A percentile compares a stretch with the other conserved stretches of the same genome.
Evolutionary conservation across 1,140 invertebrate species (phyloP).

Genomic region (Bradynema listronoti): DNA sequence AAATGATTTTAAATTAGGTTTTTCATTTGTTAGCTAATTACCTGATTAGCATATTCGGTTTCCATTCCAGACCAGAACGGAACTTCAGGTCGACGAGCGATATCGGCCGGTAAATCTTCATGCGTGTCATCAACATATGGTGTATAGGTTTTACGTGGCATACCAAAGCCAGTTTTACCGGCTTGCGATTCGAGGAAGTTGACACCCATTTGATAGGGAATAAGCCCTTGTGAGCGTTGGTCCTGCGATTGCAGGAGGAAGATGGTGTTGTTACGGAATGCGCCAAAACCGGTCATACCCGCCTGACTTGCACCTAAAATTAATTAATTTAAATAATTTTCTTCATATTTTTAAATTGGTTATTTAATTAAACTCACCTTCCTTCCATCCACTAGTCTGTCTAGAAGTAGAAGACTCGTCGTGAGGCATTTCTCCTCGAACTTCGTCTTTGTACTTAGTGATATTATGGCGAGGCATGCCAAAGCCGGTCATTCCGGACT

Average conservation of each 20-base stretch:
- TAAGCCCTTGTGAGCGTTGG: constrained; percentile 48
- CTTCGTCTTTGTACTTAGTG: constrained; percentile 57
- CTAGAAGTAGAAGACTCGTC: constrained; percentile 51
- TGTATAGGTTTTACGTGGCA: constrained; percentile 53
- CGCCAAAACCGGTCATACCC: constrained; percentile 57
- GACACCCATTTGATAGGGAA: constrained; percentile 58
- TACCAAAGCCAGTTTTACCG: constrained; percentile 35
- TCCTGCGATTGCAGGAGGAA: constrained; percentile 40
- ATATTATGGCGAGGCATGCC: constrained; percentile 57
- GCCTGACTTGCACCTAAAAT: constrained; percentile 48
- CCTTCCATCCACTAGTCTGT: constrained; percentile 56
- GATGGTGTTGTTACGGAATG: constrained; percentile 57
- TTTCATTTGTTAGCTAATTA: not conserved
- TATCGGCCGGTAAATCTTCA: constrained; percentile 55
- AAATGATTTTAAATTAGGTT: not conserved
- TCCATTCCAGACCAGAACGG: constrained; percentile 57
- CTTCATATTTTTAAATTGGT: constrained; percentile 12
- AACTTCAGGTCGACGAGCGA: constrained; percentile 54
- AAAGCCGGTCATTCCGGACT: constrained; percentile 57
- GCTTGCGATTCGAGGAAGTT: constrained; percentile 49
- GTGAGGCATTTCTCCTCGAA: constrained; percentile 57
- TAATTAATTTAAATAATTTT: constrained; percentile 10
- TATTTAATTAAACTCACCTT: constrained; percentile 30
- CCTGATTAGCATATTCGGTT: constrained; percentile 54
- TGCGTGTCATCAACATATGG: constrained; percentile 54